These are phyloP conservation scores for Chalcosyrphus nemorum DNA, from an alignment of 2,888 invertebrate species.

Conservation along the genomic window DNA sequence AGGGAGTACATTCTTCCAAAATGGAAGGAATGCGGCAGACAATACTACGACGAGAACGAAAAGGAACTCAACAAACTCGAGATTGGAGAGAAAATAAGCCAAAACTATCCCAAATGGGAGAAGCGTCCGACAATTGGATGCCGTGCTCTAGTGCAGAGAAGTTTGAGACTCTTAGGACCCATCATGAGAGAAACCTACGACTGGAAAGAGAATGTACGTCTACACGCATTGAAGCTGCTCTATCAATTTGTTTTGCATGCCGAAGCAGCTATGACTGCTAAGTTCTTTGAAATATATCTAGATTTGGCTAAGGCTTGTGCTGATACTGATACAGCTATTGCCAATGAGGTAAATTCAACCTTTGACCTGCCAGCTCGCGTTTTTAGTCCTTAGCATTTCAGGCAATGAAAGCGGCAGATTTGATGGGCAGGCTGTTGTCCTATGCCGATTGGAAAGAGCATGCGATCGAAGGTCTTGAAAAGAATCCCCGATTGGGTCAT, in stretches of 20 bases:
- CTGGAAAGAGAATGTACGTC: slow-evolving; percentile 82
- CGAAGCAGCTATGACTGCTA: slow-evolving; percentile 80
- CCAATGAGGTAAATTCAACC: slow-evolving; percentile 75
- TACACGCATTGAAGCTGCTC: slow-evolving; percentile 80
- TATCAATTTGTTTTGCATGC: slow-evolving; percentile 81
- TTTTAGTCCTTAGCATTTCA: slow-evolving; percentile 8
- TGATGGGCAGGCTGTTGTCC: slow-evolving; percentile 79
- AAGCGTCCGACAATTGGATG: slow-evolving; percentile 94
- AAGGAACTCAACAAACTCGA: slow-evolving; percentile 93
- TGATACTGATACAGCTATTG: slow-evolving; percentile 77
- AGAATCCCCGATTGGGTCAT: slow-evolving; percentile 77
- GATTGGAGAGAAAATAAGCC: slow-evolving; percentile 86
- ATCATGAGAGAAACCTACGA: slow-evolving; percentile 79
- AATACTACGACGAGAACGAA: slow-evolving; percentile 93
- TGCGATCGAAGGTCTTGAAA: slow-evolving; percentile 78
- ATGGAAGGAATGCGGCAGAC: slow-evolving; percentile 89
- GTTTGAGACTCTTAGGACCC: slow-evolving; percentile 81
- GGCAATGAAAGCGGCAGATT: slow-evolving; percentile 79
- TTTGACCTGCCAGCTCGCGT: not conserved
- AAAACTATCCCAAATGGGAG: slow-evolving; percentile 88
- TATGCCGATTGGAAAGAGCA: slow-evolving; percentile 80
- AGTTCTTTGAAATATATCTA: slow-evolving; percentile 80
- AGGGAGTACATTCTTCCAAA: slow-evolving; percentile 84
- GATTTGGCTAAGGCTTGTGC: slow-evolving; percentile 78
- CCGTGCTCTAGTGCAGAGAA: slow-evolving; percentile 88